A percentile compares a stretch with the other conserved stretches of the same genome.
Conservation (phyloP, 2,113 vertebrate species). For the Gasterosteus aculeatus region DNA sequence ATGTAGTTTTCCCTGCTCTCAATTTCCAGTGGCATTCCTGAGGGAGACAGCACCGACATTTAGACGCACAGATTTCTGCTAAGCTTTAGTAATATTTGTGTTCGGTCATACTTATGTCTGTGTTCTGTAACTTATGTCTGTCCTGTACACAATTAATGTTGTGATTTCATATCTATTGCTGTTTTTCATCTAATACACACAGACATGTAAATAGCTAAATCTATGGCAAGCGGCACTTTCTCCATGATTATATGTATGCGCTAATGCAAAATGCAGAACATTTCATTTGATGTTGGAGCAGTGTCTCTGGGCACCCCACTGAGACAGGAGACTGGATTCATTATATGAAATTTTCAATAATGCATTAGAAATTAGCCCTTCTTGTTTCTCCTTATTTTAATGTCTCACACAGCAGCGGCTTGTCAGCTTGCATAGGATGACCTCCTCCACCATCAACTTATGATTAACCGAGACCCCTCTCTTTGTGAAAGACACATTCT, state of each 20-base stretch:
- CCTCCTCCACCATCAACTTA: conserved; percentile 49
- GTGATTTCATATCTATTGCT: background rate
- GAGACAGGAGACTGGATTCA: conserved; percentile 74
- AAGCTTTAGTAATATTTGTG: background rate
- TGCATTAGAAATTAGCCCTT: conserved; percentile 69
- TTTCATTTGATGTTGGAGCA: conserved; percentile 70
- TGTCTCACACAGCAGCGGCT: conserved; percentile 40
- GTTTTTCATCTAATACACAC: conserved; percentile 31
- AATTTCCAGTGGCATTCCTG: conserved; percentile 30
- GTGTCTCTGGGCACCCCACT: conserved; percentile 63
- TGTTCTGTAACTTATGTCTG: background rate
- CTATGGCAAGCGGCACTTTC: conserved; percentile 56
- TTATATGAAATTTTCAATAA: conserved; percentile 78
- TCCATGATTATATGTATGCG: conserved; percentile 70
- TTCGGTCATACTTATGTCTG: too few relatives aligned
- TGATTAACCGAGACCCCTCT: conserved; percentile 36
- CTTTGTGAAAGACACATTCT: conserved; percentile 14
- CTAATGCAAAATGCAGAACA: conserved; percentile 71
- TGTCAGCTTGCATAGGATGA: conserved; percentile 33
- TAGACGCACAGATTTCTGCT: conserved; percentile 22
- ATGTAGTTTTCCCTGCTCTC: conserved; percentile 39
- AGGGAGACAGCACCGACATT: conserved; percentile 43
- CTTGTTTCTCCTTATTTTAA: conserved; percentile 62
- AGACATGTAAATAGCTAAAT: conserved; percentile 52
- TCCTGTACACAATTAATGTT: background rate